Conservation (phyloP, 2,888 invertebrate species). For the Dusona sp. region DNA sequence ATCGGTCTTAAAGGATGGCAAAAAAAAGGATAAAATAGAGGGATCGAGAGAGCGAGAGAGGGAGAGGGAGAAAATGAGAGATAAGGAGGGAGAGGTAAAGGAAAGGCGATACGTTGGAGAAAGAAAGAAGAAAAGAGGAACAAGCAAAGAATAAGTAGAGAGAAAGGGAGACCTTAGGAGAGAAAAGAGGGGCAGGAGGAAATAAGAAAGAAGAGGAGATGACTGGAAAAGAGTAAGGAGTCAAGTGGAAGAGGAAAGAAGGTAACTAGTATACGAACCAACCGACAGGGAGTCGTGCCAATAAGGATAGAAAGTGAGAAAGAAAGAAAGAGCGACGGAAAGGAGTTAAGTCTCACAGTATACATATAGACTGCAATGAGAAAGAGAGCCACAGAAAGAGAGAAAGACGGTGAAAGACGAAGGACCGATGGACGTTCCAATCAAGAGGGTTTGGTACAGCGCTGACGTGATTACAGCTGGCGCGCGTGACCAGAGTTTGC, state of each 20-base stretch:
- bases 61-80: constrained; percentile 25
- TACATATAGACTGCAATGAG: constrained; percentile 39
- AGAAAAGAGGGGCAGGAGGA: constrained; percentile 51
- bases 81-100: constrained; percentile 24
- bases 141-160: constrained; percentile 8
- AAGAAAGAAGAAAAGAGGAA: constrained; percentile 25
- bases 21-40: constrained; percentile 51
- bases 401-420: constrained; percentile 53
- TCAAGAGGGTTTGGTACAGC: constrained; percentile 79
- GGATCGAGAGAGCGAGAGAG: constrained; percentile 50
- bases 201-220: constrained; percentile 49
- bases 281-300: constrained; percentile 62
- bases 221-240: constrained; percentile 37
- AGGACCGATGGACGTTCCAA: constrained; percentile 77
- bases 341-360: constrained; percentile 53
- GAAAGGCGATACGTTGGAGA: constrained; percentile 49
- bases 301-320: constrained; percentile 47
- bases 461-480: constrained; percentile 82
- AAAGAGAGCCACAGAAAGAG: constrained; percentile 49
- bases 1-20: constrained; percentile 51
- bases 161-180: constrained; percentile 7
- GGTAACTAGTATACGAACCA: constrained; percentile 51
- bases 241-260: constrained; percentile 49
- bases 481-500: constrained; percentile 82
- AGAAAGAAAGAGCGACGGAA: constrained; percentile 44